Conservation (phyloP, 2,888 invertebrate species). For the Cheilosia variabilis region DNA sequence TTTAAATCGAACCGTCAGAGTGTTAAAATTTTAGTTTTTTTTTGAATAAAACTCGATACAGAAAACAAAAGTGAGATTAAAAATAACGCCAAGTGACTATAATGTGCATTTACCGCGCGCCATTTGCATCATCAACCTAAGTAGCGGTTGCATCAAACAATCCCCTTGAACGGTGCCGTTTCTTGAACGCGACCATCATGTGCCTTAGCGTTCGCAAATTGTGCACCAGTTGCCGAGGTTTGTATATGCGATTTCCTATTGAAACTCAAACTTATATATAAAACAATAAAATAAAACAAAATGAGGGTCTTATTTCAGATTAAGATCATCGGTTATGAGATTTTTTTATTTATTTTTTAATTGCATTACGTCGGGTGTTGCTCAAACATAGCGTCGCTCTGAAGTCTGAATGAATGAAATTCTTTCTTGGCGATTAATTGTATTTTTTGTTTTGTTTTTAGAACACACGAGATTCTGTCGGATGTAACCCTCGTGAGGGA, state of each 20-base stretch:
- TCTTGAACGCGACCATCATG: constrained; percentile 75
- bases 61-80: constrained; percentile 35
- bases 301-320: constrained; percentile 11
- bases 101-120: constrained; percentile 56
- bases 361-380: constrained; percentile 11
- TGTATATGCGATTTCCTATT: constrained; percentile 79
- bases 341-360: constrained; percentile 41
- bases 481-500: background rate
- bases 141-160: constrained; percentile 12
- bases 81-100: constrained; percentile 33
- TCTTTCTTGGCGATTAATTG: constrained; percentile 50
- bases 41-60: constrained; percentile 37
- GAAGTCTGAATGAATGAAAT: constrained; percentile 63
- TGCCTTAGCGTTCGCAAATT: constrained; percentile 81
- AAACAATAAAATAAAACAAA: constrained; percentile 7
- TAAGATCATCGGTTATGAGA: constrained; percentile 51
- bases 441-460: constrained; percentile 8
- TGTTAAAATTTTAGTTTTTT: constrained; percentile 21
- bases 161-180: constrained; percentile 27
- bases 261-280: constrained; percentile 15
- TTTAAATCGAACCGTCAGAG: constrained; percentile 7
- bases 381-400: background rate
- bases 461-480: background rate
- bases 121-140: constrained; percentile 3
- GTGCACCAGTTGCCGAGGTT: constrained; percentile 81